phyloP scores from a whole-genome alignment of 1,140 invertebrate genomes.

The Manduca sexta region DNA sequence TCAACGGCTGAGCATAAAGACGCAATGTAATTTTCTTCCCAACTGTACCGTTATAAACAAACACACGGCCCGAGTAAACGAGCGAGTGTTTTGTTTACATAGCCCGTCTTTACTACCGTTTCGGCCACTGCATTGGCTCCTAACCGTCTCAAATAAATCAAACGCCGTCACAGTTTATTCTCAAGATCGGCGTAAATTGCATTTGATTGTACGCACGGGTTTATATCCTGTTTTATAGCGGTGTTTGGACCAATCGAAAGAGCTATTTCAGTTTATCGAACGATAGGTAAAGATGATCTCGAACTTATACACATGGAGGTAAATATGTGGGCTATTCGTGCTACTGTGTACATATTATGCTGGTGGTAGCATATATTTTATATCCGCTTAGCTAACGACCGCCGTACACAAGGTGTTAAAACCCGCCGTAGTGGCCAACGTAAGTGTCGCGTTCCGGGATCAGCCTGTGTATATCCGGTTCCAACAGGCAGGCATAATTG shows the following conservation, averaged over 20 bases:
- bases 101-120: slow-evolving; percentile 14
- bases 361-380: too few relatives aligned
- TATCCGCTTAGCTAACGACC: too few relatives aligned
- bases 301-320: too few relatives aligned
- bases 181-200: slow-evolving; percentile 6
- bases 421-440: too few relatives aligned
- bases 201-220: slow-evolving; percentile 1
- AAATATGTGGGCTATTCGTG: too few relatives aligned
- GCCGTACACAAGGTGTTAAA: too few relatives aligned
- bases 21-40: not conserved
- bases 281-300: too few relatives aligned
- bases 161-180: slow-evolving; percentile 4
- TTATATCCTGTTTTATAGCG: not conserved
- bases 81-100: slow-evolving; percentile 18
- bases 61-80: slow-evolving; percentile 1
- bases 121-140: slow-evolving; percentile 27
- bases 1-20: slow-evolving; percentile 5
- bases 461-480: too few relatives aligned
- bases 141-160: slow-evolving; percentile 15
- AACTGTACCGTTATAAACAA: slow-evolving; percentile 10
- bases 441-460: too few relatives aligned
- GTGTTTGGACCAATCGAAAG: slow-evolving; percentile 5
- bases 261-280: too few relatives aligned
- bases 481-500: too few relatives aligned
- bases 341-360: too few relatives aligned